A percentile compares a stretch with the other conserved stretches of the same genome.
phyloP scores from a whole-genome alignment of 1,140 invertebrate genomes.

The Drosophila guanche region DNA sequence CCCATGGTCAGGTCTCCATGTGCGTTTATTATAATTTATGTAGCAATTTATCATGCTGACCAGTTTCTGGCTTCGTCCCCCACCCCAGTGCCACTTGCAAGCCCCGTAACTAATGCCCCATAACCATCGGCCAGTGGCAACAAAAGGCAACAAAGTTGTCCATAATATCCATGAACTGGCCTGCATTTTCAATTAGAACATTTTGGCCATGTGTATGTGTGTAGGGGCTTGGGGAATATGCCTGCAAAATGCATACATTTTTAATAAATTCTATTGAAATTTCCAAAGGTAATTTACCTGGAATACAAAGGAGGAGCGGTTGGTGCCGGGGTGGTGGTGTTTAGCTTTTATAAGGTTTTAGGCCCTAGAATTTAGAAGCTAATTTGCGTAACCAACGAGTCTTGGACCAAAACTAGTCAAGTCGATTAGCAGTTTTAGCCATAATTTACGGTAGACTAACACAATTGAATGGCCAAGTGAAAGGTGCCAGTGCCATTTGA shows the following conservation, averaged over 20 bases:
- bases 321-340: not conserved
- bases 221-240: conserved; percentile 36
- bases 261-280: conserved; percentile 60
- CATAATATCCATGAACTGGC: conserved; percentile 60
- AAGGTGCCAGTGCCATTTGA: conserved; percentile 44
- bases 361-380: conserved; percentile 9
- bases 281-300: conserved; percentile 42
- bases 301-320: not conserved
- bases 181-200: conserved; percentile 74
- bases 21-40: conserved; percentile 78
- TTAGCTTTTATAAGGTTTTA: conserved; percentile 10
- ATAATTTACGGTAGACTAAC: conserved; percentile 35
- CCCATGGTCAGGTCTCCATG: conserved; percentile 37
- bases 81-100: not conserved
- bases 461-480: conserved; percentile 43
- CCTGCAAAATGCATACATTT: conserved; percentile 58
- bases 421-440: conserved; percentile 14
- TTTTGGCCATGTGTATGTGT: conserved; percentile 57
- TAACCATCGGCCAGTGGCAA: conserved; percentile 37
- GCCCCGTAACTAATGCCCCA: conserved; percentile 57
- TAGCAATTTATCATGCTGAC: conserved; percentile 75
- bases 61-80: not conserved
- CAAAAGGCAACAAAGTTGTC: conserved; percentile 54
- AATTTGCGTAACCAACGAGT: conserved; percentile 14
- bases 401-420: not conserved